Percentiles rank a stretch among this genome's conserved stretches.
These are phyloP conservation scores for Holacanthella duospinosa DNA, from an alignment of 2,888 invertebrate genomes.

Conservation along the genomic window DNA sequence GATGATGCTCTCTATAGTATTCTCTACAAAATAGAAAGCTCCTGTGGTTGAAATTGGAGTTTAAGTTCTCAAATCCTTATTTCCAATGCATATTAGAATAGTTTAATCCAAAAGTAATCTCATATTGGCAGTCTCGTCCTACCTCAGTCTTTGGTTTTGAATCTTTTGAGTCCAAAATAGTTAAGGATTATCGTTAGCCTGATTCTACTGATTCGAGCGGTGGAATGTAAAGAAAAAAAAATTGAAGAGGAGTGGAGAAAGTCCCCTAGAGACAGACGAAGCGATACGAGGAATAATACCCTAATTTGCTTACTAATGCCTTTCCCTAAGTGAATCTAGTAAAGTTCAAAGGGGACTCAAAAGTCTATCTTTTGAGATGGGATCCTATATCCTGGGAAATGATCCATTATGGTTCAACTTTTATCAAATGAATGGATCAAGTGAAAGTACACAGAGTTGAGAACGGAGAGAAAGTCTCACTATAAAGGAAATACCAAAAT, in stretches of 20 bases:
- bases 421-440: constrained; percentile 13
- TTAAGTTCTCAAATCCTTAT: too few species aligned
- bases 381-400: constrained; percentile 1
- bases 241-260: background rate
- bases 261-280: constrained; percentile 5
- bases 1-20: too few species aligned
- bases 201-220: constrained; percentile 3
- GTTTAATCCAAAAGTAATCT: too few species aligned
- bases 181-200: too few species aligned
- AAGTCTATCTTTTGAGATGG: too few species aligned
- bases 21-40: too few species aligned
- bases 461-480: background rate
- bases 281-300: constrained; percentile 11
- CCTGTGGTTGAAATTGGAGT: too few species aligned
- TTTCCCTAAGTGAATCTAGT: constrained; percentile 23
- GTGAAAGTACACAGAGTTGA: background rate
- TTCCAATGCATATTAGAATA: too few species aligned
- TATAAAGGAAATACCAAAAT: background rate
- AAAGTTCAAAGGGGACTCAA: constrained; percentile 21
- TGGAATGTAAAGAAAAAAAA: background rate
- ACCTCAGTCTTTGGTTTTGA: too few species aligned
- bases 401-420: constrained; percentile 9
- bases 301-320: constrained; percentile 29
- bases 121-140: too few species aligned
- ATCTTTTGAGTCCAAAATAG: background rate